These are phyloP conservation scores for Triplophysa dalaica DNA, from an alignment of 2,113 vertebrate genomes.

Conservation along the genomic window DNA sequence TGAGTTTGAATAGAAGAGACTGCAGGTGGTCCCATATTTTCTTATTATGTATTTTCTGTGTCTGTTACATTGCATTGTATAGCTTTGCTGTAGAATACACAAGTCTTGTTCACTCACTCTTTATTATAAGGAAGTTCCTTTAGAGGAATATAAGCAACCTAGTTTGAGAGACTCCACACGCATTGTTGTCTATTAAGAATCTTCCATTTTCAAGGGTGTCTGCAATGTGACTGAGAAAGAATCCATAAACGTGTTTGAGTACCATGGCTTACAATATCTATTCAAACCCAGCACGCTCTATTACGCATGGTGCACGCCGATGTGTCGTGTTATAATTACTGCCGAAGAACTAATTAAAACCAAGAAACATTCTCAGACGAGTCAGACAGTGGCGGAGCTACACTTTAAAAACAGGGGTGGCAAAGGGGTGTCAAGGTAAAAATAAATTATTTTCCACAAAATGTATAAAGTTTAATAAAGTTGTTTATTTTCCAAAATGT, in stretches of 20 bases:
- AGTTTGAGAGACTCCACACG: not conserved
- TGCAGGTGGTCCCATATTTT: conserved; percentile 20
- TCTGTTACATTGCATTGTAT: not conserved
- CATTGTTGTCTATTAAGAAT: no score
- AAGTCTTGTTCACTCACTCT: no score
- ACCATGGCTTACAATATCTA: not conserved
- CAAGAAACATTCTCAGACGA: not conserved
- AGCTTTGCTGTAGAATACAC: no score
- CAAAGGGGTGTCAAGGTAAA: no score
- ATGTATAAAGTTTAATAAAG: no score
- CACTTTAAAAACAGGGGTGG: no score
- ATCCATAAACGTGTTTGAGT: not conserved
- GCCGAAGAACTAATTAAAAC: conserved; percentile 16
- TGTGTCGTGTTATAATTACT: not conserved
- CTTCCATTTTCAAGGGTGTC: not conserved
- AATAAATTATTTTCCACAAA: no score
- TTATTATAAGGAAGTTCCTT: not conserved
- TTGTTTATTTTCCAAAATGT: no score
- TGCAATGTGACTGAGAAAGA: not conserved
- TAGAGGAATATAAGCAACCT: not conserved
- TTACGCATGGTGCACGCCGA: not conserved
- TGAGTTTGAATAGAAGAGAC: conserved; percentile 56
- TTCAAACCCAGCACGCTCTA: not conserved
- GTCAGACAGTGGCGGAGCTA: no score
- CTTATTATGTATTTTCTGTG: not conserved